Base-by-base conservation (phyloP, 2,113 vertebrate species). In the Rhinolophus ferrumequinum region DNA sequence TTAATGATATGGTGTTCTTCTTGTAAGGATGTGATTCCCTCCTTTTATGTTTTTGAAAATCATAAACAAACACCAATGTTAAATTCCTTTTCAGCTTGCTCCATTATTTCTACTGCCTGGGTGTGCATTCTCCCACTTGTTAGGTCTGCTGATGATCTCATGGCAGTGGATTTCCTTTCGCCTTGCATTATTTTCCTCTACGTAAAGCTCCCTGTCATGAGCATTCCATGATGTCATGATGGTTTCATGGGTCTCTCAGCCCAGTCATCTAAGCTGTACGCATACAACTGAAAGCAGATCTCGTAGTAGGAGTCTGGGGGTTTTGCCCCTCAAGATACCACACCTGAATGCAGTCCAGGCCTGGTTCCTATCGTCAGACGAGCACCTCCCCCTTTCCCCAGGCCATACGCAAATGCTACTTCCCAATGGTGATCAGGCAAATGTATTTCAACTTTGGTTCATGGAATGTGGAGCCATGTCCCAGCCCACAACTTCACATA, bases 41-140 rank as follows among this genome's bases (percentile, higher is more conserved):
- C 19, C 60, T 88, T 89, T 96, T 33, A 58, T 33, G 38, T 50
- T 92, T 88, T 62, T 75, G 66, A 88, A 92, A 95, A 97, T 54
- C 24, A 1, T 50, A 58, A 83, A 75, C 67, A 62, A 90, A 89
- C 33, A 90, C 26, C 28, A 62, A 62, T 50, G 12, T 58, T 76
- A 64, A 93, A 76, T 66, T 30, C 26, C 80, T 66, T 87, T 79
- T 56, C 18, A 72, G 67, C 77, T 11, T 66, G 86, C 38, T 24
- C 79, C 50, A 83, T 75, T 80, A 75, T 70, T 82, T 93, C 62
- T 60, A 4, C 38, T n/a, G 92, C 73, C 41, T 67, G 5, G 75
- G 24, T 96, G 14, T 84, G 66, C 66, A 69, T 84, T 92, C 64
- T 83, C 52, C 56, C 60, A 41, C 67, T 81, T 85, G 41, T 76